Conservation (phyloP, 1,140 invertebrate species). For the Pseudobourletiella spinata region DNA sequence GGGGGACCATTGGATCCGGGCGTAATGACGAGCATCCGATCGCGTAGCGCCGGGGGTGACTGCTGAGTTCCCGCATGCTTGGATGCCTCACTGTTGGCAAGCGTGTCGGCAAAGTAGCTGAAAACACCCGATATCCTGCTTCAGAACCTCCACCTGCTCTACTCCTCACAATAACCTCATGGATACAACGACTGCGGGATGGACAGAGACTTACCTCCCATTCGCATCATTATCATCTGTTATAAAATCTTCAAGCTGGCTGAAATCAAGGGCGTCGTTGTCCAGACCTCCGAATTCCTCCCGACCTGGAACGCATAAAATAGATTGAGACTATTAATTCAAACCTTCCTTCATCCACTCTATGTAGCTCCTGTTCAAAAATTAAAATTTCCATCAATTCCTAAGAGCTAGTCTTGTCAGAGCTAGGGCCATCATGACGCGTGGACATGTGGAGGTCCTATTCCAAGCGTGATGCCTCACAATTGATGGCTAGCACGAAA, state of each 20-base stretch:
- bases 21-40: slow-evolving; percentile 38
- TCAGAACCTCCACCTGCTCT: background rate
- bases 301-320: slow-evolving; percentile 44
- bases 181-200: background rate
- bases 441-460: background rate
- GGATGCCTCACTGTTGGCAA: slow-evolving; percentile 48
- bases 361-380: background rate
- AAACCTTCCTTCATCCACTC: no score
- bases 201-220: slow-evolving; percentile 38
- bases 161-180: background rate
- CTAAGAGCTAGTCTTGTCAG: background rate
- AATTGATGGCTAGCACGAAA: background rate
- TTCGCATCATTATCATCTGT: slow-evolving; percentile 53
- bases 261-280: slow-evolving; percentile 68
- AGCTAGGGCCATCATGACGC: background rate
- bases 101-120: slow-evolving; percentile 51
- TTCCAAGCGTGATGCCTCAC: background rate
- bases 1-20: slow-evolving; percentile 1
- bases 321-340: background rate
- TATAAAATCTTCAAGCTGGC: slow-evolving; percentile 67
- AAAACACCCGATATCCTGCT: slow-evolving; percentile 5
- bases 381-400: background rate
- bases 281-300: slow-evolving; percentile 69
- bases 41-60: slow-evolving; percentile 41
- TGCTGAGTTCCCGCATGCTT: slow-evolving; percentile 36